Conservation (phyloP, 92 coral and sea anemone species). For the Heliopora coerulea region DNA sequence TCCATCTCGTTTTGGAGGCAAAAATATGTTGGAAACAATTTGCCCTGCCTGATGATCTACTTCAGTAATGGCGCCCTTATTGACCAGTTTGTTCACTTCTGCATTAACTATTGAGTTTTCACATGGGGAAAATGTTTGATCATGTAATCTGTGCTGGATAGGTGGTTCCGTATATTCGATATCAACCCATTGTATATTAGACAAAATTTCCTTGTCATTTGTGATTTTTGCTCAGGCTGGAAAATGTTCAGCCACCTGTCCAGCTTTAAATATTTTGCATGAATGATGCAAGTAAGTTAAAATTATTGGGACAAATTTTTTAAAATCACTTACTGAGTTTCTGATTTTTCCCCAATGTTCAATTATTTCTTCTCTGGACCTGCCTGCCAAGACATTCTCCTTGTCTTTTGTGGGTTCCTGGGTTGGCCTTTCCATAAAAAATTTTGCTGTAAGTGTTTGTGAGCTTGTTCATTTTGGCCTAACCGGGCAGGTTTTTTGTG, state of each 20-base stretch:
- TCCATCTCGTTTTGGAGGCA: constrained; percentile 32
- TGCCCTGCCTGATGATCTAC: constrained; percentile 20
- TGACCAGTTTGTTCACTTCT: constrained; percentile 33
- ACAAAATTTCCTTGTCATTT: constrained; percentile 15
- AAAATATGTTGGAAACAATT: constrained; percentile 43
- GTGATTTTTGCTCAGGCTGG: constrained; percentile 38
- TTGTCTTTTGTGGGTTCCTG: constrained; percentile 8
- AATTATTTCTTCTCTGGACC: constrained; percentile 32
- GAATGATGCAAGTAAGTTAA: constrained; percentile 1
- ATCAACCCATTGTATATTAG: constrained; percentile 7
- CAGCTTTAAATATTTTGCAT: constrained; percentile 39
- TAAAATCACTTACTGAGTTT: constrained; percentile 42
- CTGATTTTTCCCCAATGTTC: constrained; percentile 25
- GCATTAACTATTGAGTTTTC: background rate
- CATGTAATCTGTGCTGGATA: background rate
- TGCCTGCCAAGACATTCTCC: too few species aligned
- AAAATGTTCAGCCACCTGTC: constrained; percentile 16
- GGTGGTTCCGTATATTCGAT: constrained; percentile 40
- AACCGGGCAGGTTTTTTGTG: background rate
- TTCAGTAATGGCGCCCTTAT: constrained; percentile 26
- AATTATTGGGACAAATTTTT: constrained; percentile 15
- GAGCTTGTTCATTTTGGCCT: background rate
- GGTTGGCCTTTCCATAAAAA: constrained; percentile 40
- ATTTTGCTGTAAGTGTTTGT: constrained; percentile 13
- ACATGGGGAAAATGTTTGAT: background rate